Conservation (phyloP, 1,140 invertebrate genomes). For the Neodiprion virginianus region DNA sequence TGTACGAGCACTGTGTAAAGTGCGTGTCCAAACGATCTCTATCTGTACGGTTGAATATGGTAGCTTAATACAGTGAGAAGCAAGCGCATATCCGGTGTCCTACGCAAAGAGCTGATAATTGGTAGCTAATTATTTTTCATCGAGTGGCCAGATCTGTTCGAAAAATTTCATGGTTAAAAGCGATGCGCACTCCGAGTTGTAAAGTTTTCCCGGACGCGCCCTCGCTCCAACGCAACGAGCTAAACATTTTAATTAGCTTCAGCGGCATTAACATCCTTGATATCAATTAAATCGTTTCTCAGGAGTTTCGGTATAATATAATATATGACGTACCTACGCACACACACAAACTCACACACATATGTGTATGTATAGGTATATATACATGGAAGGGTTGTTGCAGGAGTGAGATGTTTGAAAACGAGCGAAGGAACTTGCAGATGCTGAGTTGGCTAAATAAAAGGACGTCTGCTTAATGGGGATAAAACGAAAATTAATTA, state of each 20-base stretch:
- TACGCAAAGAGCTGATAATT: not conserved
- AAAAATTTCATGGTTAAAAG: not conserved
- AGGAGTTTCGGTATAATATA: not conserved
- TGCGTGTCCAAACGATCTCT: too few species aligned
- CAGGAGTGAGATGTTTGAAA: not conserved
- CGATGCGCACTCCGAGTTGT: too few species aligned
- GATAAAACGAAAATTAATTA: constrained; percentile 36
- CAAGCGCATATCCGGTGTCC: not conserved
- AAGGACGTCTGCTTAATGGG: constrained; percentile 39
- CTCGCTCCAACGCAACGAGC: too few species aligned
- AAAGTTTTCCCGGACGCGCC: too few species aligned
- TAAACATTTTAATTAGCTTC: not conserved
- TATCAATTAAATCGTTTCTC: not conserved
- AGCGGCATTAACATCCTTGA: not conserved
- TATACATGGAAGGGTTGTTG: not conserved
- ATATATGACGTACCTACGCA: not conserved
- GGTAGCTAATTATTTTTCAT: constrained; percentile 3
- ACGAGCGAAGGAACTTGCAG: not conserved
- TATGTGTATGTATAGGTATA: too few species aligned
- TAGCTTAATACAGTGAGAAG: too few species aligned
- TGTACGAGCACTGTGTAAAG: too few species aligned
- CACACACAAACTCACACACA: too few species aligned
- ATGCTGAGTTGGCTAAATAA: constrained; percentile 17
- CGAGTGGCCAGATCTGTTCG: not conserved
- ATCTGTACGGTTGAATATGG: too few species aligned